Base-by-base conservation (phyloP, 92 coral and sea anemone species). In the Zoanthus solanderi region DNA sequence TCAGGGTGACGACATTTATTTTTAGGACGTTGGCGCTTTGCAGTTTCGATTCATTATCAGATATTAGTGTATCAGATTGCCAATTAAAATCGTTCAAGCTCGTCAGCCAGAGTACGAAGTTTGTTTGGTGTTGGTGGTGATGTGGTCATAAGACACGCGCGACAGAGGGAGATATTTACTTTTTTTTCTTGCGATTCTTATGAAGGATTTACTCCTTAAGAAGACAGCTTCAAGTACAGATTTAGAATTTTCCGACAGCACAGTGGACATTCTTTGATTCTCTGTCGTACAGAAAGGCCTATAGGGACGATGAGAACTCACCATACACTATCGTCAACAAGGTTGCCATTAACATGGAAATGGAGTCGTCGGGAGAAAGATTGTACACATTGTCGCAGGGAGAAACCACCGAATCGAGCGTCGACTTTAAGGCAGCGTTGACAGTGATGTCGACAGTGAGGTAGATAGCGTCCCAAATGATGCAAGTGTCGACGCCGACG, bases 201-300 rank as follows among this genome's bases (percentile, higher is more conserved):
- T 23, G 89, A 89, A 89, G 87, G 87, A 90, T 90, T 81, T 90
- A 76, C 88, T 84, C 47, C 78, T 89, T 69, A 89, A 84, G 82
- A 88, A 75, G 78, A 75, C 44, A 75, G 65, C 30, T 44, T 34
- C 83, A 75, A 81, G 82, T 60, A 84, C 78, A 83, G 72, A 84
- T 47, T 68, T 82, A 57, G 91, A 88, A 68, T 88, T 88, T 71
- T 75, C 71, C 84, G 88, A 88, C 45, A 86, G 75, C 57, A 61
- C 44, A 52, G 83, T 78, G 77, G 78, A 76, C 80, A 84, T 90
- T 84, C 63, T 84, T 37, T 90, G 93, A 90, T 30, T 42, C 9
- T 16, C 79, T 90, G 37, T 15, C 78, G 46, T 90, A 78, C 83
- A 53, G 48, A 31, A 90, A 90, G 75, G 93, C 93, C 46, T 86